A percentile compares a stretch with the other conserved stretches of the same genome.
Evolutionary conservation across 2,797 vertebrate genomes (phyloP).

Genomic region (Eutrigla gurnardus): DNA sequence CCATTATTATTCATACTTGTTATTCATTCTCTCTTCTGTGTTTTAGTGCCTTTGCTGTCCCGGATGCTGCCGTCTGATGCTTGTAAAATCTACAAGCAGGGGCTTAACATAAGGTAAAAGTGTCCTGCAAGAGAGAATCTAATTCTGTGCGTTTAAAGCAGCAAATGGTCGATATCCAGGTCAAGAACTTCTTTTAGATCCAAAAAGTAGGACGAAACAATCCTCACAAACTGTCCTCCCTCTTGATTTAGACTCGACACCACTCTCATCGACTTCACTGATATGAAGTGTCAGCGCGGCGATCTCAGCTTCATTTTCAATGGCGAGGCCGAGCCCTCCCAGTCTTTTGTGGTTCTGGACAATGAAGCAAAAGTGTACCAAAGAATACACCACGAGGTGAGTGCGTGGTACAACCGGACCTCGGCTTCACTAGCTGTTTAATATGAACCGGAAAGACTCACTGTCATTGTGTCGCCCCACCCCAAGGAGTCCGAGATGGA

Average conservation of each 20-base stretch:
- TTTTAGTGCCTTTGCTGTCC: constrained; percentile 95
- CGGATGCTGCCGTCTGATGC: constrained; percentile 97
- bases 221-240: constrained; percentile 31
- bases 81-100: constrained; percentile 99
- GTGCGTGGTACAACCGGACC: not conserved
- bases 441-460: not conserved
- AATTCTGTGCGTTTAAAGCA: constrained; percentile 32
- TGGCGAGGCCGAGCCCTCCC: constrained; percentile 90
- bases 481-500: constrained; percentile 96
- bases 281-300: constrained; percentile 98
- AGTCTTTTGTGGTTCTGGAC: constrained; percentile 97
- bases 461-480: not conserved
- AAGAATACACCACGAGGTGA: constrained; percentile 96
- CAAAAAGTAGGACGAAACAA: constrained; percentile 54
- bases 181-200: constrained; percentile 64
- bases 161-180: constrained; percentile 59
- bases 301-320: constrained; percentile 98
- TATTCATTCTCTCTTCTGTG: constrained; percentile 17
- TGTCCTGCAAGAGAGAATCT: constrained; percentile 3
- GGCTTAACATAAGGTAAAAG: constrained; percentile 95
- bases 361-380: constrained; percentile 98
- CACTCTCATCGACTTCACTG: constrained; percentile 97
- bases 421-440: constrained; percentile 8
- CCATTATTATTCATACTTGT: not conserved
- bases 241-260: constrained; percentile 91